phyloP scores from a whole-genome alignment of 2,113 vertebrate genomes.

The Trematocara marginatum region DNA sequence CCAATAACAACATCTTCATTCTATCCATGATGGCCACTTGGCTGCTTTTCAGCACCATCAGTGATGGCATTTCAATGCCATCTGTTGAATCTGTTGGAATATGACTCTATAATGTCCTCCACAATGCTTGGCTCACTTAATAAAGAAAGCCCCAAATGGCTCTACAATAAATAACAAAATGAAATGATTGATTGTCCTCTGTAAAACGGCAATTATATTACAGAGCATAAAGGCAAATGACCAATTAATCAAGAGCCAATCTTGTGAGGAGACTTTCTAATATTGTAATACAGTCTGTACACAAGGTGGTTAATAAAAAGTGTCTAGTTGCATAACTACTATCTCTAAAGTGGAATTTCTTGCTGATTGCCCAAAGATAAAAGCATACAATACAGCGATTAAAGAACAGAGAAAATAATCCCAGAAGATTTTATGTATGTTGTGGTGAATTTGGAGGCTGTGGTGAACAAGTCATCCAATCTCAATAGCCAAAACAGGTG shows the following conservation, averaged over 20 bases:
- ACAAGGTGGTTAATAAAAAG: background rate
- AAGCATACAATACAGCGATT: background rate
- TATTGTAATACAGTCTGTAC: background rate
- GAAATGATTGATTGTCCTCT: constrained; percentile 25
- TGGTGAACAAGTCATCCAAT: background rate
- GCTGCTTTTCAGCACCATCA: constrained; percentile 31
- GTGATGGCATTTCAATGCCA: constrained; percentile 21
- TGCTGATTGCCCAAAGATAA: background rate
- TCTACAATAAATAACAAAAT: constrained; percentile 8
- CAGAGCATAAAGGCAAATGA: background rate
- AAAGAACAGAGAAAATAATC: background rate
- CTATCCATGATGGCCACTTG: constrained; percentile 10
- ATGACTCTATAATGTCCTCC: constrained; percentile 13
- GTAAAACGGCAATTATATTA: constrained; percentile 5
- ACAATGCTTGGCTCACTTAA: constrained; percentile 19
- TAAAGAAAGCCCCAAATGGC: constrained; percentile 5
- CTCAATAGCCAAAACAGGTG: background rate
- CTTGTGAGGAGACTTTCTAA: background rate
- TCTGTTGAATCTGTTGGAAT: constrained; percentile 39
- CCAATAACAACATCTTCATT: background rate
- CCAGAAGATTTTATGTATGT: background rate
- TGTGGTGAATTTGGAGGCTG: background rate
- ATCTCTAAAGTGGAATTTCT: background rate
- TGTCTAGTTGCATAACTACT: background rate
- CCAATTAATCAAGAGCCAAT: constrained; percentile 16